Conservation (phyloP, 1,140 invertebrate genomes). For the Lepidotrigona ventralis region DNA sequence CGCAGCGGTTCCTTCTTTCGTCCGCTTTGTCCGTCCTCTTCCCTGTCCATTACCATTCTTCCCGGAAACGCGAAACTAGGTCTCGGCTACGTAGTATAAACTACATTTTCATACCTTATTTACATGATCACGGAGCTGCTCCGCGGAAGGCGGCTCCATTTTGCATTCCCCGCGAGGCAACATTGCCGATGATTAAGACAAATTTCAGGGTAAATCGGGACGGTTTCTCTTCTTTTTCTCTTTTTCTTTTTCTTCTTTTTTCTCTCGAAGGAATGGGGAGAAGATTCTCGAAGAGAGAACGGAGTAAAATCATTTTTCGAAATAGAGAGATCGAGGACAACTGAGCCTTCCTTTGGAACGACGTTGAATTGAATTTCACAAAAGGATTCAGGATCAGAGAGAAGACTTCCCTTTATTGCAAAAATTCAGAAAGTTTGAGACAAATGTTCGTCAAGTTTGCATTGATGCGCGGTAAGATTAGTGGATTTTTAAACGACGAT, state of each 20-base stretch:
- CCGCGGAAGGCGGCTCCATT: not conserved
- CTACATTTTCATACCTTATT: slow-evolving; percentile 44
- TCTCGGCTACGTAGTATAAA: slow-evolving; percentile 38
- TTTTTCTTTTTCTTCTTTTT: not conserved
- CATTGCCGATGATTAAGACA: slow-evolving; percentile 6
- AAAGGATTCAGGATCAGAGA: not conserved
- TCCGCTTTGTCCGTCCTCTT: not conserved
- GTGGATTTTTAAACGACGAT: too few relatives aligned
- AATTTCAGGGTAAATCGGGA: not conserved
- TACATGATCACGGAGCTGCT: slow-evolving; percentile 27
- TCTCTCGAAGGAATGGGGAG: not conserved
- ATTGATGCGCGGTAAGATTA: too few relatives aligned
- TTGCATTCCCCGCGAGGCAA: not conserved
- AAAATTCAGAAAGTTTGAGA: too few relatives aligned
- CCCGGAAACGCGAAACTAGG: slow-evolving; percentile 37
- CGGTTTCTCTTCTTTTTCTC: too few relatives aligned
- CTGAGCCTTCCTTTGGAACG: too few relatives aligned
- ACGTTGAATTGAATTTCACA: not conserved
- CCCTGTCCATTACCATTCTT: slow-evolving; percentile 45
- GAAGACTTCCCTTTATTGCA: too few relatives aligned
- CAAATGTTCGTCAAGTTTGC: too few relatives aligned
- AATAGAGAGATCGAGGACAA: not conserved
- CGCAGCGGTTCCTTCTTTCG: not conserved
- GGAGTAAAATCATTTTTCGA: not conserved
- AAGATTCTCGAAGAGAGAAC: not conserved